Conservation (phyloP, 2,888 invertebrate species). For the Pollenia amentaria region DNA sequence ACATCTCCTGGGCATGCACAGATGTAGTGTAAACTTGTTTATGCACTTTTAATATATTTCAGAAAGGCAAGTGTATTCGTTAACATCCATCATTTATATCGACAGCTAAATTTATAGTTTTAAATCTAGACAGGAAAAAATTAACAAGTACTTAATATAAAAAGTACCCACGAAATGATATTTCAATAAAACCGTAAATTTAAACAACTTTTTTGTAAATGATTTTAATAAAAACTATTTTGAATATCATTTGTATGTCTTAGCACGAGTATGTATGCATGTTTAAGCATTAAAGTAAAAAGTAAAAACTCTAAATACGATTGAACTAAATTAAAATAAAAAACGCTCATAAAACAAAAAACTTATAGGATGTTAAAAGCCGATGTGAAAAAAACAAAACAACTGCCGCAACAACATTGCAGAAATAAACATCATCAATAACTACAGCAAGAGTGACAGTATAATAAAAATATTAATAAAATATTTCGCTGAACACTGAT, state of each 20-base stretch:
- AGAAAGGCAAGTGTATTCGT: background rate
- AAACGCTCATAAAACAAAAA: conserved; percentile 30
- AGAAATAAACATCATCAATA: background rate
- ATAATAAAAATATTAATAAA: conserved; percentile 22
- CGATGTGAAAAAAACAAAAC: conserved; percentile 19
- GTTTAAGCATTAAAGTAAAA: background rate
- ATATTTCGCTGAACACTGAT: conserved; percentile 17
- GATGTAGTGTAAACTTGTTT: no score
- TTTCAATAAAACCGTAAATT: background rate
- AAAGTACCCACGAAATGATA: background rate
- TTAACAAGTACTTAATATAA: background rate
- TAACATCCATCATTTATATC: conserved; percentile 24
- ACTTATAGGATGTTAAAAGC: conserved; percentile 46
- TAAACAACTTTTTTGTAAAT: background rate
- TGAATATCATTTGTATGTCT: background rate
- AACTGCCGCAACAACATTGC: conserved; percentile 13
- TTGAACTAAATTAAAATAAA: background rate
- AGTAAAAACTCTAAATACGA: background rate
- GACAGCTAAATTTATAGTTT: conserved; percentile 38
- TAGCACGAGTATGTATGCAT: no score
- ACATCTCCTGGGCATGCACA: no score
- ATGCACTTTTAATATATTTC: background rate
- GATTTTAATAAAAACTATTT: background rate
- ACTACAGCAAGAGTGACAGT: conserved; percentile 49
- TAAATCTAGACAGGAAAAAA: conserved; percentile 20